Base-by-base conservation (phyloP, 2,888 invertebrate species). In the Polydrusus pterygomalis region DNA sequence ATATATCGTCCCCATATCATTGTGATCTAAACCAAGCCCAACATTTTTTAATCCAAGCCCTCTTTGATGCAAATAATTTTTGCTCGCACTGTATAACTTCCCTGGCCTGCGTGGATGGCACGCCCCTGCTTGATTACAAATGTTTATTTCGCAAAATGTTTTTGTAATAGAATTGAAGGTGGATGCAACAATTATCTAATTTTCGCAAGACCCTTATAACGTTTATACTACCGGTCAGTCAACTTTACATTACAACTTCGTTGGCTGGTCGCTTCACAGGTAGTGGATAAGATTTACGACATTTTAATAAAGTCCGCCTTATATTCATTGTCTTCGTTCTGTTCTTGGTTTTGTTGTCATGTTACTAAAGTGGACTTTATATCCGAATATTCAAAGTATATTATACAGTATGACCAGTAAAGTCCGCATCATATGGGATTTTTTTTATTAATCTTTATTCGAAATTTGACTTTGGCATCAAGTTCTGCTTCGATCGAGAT, bases 201-300 rank as follows among this genome's bases (percentile, higher is more conserved):
- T 43, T 43, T 43, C n/a, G 43, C 43, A 43, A 43, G 11, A 63
- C 11, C 40, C 18, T 63, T 51, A 20, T 20, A 51, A 51, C 20
- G 51, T 20, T 65, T 49, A 49, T 65, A 17, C 45, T 49, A 65
- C 65, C 65, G 65, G 65, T 65, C 65, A 65, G 15, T 65, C 65
- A 65, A 65, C 65, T 65, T 45, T 34, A 60, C 60, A 34, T 60
- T 34, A 60, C n/a, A 60, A 60, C 25, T 15, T 18, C 30, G 40
- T 18, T 17, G 60, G 60, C 60, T 51, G 20, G 51, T 51, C 51
- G 51, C 51, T 20, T 51, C 11, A 18, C 51, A 51, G 51, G 51
- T 51, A 51, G 20, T 51, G 51, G 6, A 51, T 51, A 51, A 51
- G 17, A 38, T 20, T 45, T 20, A 43, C 9, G 43, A 18, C 43